These are phyloP conservation scores for Eupithecia centaureata DNA, from an alignment of 2,888 invertebrate species.

Conservation along the genomic window DNA sequence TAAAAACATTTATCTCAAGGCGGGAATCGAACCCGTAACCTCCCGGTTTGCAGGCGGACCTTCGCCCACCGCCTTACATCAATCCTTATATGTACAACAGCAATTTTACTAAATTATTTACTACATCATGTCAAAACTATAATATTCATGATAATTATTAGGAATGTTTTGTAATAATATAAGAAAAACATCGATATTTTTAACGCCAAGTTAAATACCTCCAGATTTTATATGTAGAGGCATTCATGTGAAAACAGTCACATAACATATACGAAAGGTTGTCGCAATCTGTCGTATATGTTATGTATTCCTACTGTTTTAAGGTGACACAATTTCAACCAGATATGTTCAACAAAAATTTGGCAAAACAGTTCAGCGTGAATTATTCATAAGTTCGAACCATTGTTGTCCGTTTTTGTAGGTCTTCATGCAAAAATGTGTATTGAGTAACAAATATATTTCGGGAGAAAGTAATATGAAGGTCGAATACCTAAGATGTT, in stretches of 20 bases:
- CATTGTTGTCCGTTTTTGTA: constrained; percentile 34
- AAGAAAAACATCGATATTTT: not conserved
- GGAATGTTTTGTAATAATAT: not conserved
- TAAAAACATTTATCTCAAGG: too few relatives aligned
- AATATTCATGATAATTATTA: not conserved
- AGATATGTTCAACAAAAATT: constrained; percentile 37
- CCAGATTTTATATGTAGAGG: too few relatives aligned
- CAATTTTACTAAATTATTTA: too few relatives aligned
- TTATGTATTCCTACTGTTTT: not conserved
- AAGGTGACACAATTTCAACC: constrained; percentile 42
- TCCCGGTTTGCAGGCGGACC: too few relatives aligned
- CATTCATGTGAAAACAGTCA: too few relatives aligned
- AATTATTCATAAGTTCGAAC: constrained; percentile 48
- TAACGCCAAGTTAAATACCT: not conserved
- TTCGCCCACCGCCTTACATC: too few relatives aligned
- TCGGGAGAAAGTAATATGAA: constrained; percentile 34
- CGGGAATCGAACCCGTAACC: too few relatives aligned
- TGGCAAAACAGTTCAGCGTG: constrained; percentile 42
- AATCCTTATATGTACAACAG: too few relatives aligned
- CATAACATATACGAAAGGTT: too few relatives aligned
- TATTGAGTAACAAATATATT: constrained; percentile 42
- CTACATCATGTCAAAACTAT: not conserved
- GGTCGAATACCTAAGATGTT: too few relatives aligned
- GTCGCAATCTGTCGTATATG: not conserved
- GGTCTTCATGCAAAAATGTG: constrained; percentile 38